phyloP scores from a whole-genome alignment of 2,797 vertebrate genomes.

The Petrocephalus sullivani region DNA sequence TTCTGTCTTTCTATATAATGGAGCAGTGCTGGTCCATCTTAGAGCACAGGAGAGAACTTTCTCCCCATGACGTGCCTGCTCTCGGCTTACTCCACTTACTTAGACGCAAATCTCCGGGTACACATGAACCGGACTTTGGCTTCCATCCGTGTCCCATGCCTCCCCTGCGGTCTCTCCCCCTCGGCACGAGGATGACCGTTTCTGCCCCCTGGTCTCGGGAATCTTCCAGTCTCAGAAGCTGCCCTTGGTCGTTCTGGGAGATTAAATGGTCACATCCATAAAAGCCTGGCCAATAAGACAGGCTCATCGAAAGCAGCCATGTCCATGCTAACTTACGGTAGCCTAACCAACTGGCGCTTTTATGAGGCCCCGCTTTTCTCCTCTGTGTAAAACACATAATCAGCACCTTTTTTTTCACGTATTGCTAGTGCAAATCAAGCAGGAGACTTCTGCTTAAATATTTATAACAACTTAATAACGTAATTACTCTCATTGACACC shows the following conservation, averaged over 20 bases:
- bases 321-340: slow-evolving; percentile 21
- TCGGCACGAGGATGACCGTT: not conserved
- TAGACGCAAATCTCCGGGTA: not conserved
- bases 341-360: slow-evolving; percentile 25
- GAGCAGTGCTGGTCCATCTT: not conserved
- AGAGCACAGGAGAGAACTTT: not conserved
- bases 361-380: slow-evolving; percentile 38
- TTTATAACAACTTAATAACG: slow-evolving; percentile 64
- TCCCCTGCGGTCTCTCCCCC: not conserved
- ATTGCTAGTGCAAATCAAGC: slow-evolving; percentile 65
- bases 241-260: slow-evolving; percentile 31
- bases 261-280: slow-evolving; percentile 28
- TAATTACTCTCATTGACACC: slow-evolving; percentile 59
- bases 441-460: slow-evolving; percentile 58
- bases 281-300: slow-evolving; percentile 36
- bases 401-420: slow-evolving; percentile 31
- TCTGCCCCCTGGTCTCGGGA: not conserved
- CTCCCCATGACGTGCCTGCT: not conserved
- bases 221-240: slow-evolving; percentile 8
- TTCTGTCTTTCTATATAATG: not conserved
- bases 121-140: not conserved
- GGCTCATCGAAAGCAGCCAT: slow-evolving; percentile 36
- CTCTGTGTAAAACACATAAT: slow-evolving; percentile 40
- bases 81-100: not conserved
- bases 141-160: not conserved